Evolutionary conservation across 2,888 invertebrate genomes (phyloP).

Genomic region (Acanthosepion esculentum): DNA sequence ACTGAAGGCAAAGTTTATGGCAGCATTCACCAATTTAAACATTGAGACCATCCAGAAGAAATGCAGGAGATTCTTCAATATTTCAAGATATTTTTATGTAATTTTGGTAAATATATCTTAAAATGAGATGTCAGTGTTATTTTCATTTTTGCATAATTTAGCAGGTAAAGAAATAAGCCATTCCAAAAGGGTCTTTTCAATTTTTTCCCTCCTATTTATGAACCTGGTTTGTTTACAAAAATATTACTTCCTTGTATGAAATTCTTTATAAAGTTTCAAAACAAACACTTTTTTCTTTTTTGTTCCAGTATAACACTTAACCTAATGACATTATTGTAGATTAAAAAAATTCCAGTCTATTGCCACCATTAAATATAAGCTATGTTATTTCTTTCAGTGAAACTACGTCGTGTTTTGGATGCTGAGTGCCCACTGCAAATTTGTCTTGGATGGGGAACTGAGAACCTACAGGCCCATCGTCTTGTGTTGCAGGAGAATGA

Average conservation of each 20-base stretch:
- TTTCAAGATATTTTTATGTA: no score
- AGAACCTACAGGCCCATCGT: slow-evolving; percentile 71
- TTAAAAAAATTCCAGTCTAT: no score
- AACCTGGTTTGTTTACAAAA: no score
- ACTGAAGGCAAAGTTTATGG: no score
- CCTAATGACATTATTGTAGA: neutral
- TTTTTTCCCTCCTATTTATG: no score
- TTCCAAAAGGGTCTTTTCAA: neutral
- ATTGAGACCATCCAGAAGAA: no score
- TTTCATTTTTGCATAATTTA: no score
- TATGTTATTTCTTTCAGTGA: slow-evolving; percentile 66
- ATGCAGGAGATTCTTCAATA: no score
- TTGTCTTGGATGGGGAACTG: slow-evolving; percentile 76
- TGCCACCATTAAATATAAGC: neutral
- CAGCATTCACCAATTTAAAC: no score
- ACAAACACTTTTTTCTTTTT: neutral
- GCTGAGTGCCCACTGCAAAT: slow-evolving; percentile 77
- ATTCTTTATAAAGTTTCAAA: neutral
- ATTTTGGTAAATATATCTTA: no score
- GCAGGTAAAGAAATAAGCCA: neutral
- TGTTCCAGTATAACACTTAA: neutral
- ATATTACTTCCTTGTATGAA: neutral
- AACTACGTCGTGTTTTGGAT: slow-evolving; percentile 76
- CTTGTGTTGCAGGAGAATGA: slow-evolving; percentile 79
- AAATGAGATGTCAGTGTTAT: no score